Conservation (phyloP, 2,888 invertebrate species). For the Metellina segmentata region DNA sequence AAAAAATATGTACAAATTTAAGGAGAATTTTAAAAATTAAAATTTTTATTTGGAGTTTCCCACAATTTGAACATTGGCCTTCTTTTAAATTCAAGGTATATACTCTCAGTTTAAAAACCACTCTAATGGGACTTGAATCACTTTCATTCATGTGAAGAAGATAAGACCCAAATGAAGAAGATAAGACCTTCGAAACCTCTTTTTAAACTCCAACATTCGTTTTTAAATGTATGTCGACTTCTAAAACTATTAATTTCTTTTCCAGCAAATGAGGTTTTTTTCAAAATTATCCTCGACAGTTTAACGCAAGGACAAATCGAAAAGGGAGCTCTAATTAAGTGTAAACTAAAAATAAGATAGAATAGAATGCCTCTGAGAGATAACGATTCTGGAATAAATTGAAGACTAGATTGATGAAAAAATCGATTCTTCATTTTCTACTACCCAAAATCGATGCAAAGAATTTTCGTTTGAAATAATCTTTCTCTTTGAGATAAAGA, state of each 20-base stretch:
- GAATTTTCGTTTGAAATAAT: background rate
- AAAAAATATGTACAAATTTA: no score
- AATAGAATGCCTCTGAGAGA: background rate
- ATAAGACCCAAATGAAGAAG: no score
- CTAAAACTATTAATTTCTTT: background rate
- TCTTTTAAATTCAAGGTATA: no score
- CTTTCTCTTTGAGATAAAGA: background rate
- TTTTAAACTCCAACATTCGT: no score
- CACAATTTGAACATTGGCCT: no score
- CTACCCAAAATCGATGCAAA: background rate
- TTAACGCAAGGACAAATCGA: background rate
- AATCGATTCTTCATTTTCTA: conserved; percentile 23
- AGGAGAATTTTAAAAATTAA: no score
- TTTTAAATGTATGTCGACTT: background rate
- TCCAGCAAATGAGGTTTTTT: background rate
- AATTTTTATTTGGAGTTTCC: no score
- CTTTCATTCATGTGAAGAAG: no score
- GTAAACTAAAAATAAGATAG: background rate
- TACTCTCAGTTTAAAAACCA: no score
- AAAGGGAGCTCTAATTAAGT: background rate
- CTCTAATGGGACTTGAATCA: no score
- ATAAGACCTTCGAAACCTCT: no score
- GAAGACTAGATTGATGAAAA: conserved; percentile 29
- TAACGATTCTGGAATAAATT: background rate
- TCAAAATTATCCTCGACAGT: background rate